These are phyloP conservation scores for Fistularia commersonii DNA, from an alignment of 2,797 vertebrate species.

Conservation along the genomic window DNA sequence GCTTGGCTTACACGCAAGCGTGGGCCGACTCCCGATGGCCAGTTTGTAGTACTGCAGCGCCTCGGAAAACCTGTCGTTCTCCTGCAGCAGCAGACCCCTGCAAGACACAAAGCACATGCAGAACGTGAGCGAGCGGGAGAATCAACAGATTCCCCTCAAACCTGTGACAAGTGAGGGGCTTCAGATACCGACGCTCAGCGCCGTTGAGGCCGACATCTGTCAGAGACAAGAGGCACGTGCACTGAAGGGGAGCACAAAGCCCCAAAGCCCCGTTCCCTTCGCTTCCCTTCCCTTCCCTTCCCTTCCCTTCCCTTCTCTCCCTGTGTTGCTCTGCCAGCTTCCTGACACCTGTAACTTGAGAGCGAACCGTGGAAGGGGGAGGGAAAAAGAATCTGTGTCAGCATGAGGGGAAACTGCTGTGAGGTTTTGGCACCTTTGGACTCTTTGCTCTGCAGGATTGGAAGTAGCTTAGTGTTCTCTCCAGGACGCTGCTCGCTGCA, in stretches of 20 bases:
- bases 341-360: conserved; percentile 35
- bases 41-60: conserved; percentile 95
- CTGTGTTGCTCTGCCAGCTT: conserved; percentile 33
- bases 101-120: conserved; percentile 14
- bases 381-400: conserved; percentile 30
- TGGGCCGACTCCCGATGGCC: conserved; percentile 95
- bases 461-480: conserved; percentile 31
- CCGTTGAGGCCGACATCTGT: conserved; percentile 22
- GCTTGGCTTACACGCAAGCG: conserved; percentile 91
- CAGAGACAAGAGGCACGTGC: conserved; percentile 20
- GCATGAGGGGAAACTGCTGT: conserved; percentile 12
- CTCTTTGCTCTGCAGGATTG: conserved; percentile 28
- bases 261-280: too few relatives aligned
- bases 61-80: conserved; percentile 89
- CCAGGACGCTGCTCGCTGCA: conserved; percentile 33
- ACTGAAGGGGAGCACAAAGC: conserved; percentile 26
- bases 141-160: neutral
- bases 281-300: too few relatives aligned
- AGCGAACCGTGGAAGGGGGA: conserved; percentile 8
- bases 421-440: conserved; percentile 41
- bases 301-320: conserved; percentile 13
- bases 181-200: conserved; percentile 3
- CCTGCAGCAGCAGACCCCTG: conserved; percentile 95
- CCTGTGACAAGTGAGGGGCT: too few relatives aligned
- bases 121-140: neutral